Conservation (phyloP, 2,113 vertebrate genomes). For the Centropristis striata region DNA sequence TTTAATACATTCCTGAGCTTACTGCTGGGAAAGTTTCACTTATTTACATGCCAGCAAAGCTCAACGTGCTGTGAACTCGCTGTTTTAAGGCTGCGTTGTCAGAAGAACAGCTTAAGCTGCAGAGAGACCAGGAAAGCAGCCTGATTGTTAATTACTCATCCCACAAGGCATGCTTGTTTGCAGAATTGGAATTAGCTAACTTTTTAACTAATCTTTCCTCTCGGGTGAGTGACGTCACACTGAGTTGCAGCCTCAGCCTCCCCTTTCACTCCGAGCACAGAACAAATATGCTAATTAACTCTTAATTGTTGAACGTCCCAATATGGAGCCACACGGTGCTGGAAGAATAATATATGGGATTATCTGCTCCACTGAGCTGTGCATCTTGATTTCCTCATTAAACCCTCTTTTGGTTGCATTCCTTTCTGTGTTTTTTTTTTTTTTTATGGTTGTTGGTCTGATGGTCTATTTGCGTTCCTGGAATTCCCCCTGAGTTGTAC, state of each 20-base stretch:
- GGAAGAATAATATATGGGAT: slow-evolving; percentile 37
- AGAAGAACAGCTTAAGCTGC: slow-evolving; percentile 32
- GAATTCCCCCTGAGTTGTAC: slow-evolving; percentile 52
- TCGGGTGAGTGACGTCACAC: slow-evolving; percentile 41
- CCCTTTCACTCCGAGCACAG: slow-evolving; percentile 17
- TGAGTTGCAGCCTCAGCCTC: slow-evolving; percentile 36
- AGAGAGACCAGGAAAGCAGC: slow-evolving; percentile 21
- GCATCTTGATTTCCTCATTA: slow-evolving; percentile 15
- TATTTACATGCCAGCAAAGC: slow-evolving; percentile 17
- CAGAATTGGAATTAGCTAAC: slow-evolving; percentile 52
- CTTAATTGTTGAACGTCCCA: slow-evolving; percentile 34
- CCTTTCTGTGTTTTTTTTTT: neutral
- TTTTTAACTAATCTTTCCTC: slow-evolving; percentile 53
- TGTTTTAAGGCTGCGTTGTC: slow-evolving; percentile 29
- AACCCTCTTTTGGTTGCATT: slow-evolving; percentile 11
- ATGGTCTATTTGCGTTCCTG: slow-evolving; percentile 53
- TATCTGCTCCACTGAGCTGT: slow-evolving; percentile 10
- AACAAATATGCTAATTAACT: slow-evolving; percentile 50
- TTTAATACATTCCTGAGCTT: neutral
- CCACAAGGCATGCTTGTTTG: slow-evolving; percentile 64
- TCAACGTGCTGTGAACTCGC: slow-evolving; percentile 8
- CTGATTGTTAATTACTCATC: slow-evolving; percentile 53
- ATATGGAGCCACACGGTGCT: slow-evolving; percentile 39
- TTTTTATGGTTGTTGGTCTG: slow-evolving; percentile 17
- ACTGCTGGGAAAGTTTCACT: slow-evolving; percentile 13